Base-by-base conservation (phyloP, 1,140 invertebrate species). In the Ostrea edulis region DNA sequence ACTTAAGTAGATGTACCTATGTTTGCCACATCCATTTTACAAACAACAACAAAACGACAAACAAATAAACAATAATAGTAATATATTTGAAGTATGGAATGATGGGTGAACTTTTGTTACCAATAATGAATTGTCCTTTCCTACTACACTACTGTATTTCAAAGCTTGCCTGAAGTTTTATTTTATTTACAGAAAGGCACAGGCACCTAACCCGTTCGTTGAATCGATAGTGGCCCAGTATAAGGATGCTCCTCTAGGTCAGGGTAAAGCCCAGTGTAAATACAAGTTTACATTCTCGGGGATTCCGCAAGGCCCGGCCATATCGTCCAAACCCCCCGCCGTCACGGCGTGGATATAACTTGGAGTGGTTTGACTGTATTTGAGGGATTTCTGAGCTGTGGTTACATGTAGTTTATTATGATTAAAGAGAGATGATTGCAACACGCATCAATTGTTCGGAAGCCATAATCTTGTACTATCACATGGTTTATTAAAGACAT, bases 221-320 rank as follows among this genome's bases (percentile, higher is more conserved):
- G 53, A 85, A 29, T 55, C 83, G 7, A 35, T 85, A 35, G 83
- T 85, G 25, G 83, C 83, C 12, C 83, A 85, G 54, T 85, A 85
- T 54, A 85, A 62, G 22, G 53, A 85, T 85, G 83, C 83, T 1
- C 83, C 83, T 58, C 54, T 85, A 25, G 83, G 83, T 3, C 83
- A 85, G 83, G 83, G 83, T 44, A 85, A 85, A 85, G n/a, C 83
- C 51, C 22, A 85, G 55, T 85, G 51, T 55, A 85, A 62, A 54
- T 55, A 85, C 83, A 62, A 85, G 83, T 85, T 85, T 8, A 29
- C 35, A 20, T 55, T 55, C 83, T 85, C 54, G 17, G 83, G 83
- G 58, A 85, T 85, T 17, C 83, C 83, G 29, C 14, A 17, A 12
- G 55, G 53, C 20, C 83, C 83, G 11, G 22, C 35, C 25, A 58